Evolutionary conservation across 2,888 invertebrate species (phyloP), one percentile per base, ranked within the genome.

Genomic region (Folsomia candida): DNA sequence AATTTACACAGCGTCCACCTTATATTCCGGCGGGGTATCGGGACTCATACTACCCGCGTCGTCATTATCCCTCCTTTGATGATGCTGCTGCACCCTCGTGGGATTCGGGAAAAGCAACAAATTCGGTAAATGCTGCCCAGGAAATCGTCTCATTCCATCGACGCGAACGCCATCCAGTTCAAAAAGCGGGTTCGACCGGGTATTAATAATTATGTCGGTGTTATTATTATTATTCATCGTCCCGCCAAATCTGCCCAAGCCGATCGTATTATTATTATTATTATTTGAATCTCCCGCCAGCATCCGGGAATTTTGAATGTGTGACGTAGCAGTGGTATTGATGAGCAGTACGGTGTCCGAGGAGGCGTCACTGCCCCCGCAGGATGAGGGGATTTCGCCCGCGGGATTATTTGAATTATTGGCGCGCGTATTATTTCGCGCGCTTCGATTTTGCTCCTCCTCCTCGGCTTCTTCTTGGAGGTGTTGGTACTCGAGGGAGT

Each of bases 271-370:
- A 54, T 65, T 68, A n/a, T 63, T 69, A 66, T 72, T 72, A 28
- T 72, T 72, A 24, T 72, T 72, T 58, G 69, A 67, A 69, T 72
- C 72, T 61, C 72, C 72, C n/a, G 65, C 54, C n/a, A n/a, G n/a
- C n/a, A n/a, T n/a, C n/a, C n/a, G n/a, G 9, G 47, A 47, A 18
- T 47, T 47, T 24, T 24, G 59, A 47, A 47, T 47, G 47, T 58
- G 51, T 65, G 71, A 68, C 28, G 68, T 61, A 14, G 9, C 6
- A 20, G n/a, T 68, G 18, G 65, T 22, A 25, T 68, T 68, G 28
- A 72, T 67, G 62, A 72, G 72, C 64, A 67, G 72, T 27, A 69
- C 64, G 24, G 72, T 72, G 29, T 72, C 72, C n/a, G 72, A 72
- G 14, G 69, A 63, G 47, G 65, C 72, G 61, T 68, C 68, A 24